phyloP scores from a whole-genome alignment of 1,140 invertebrate species.

The Cydia pomonella region DNA sequence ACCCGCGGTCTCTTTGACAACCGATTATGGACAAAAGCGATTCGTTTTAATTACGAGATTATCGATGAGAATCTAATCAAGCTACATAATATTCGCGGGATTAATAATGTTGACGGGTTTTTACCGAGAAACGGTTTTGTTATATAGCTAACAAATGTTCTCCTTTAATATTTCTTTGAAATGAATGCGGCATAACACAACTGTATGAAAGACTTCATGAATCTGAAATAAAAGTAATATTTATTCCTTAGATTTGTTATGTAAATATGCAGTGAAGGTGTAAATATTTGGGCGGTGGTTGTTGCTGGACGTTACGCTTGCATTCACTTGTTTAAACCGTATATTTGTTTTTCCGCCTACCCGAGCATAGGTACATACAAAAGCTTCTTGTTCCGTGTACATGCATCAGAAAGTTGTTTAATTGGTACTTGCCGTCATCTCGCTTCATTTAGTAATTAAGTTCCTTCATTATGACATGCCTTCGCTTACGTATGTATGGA shows the following conservation, averaged over 20 bases:
- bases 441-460: slow-evolving; percentile 15
- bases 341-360: slow-evolving; percentile 55
- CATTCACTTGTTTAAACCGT: slow-evolving; percentile 50
- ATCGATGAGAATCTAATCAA: slow-evolving; percentile 30
- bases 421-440: slow-evolving; percentile 5
- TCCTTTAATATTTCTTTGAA: slow-evolving; percentile 6
- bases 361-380: neutral
- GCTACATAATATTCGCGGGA: slow-evolving; percentile 10
- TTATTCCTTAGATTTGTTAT: slow-evolving; percentile 55
- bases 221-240: slow-evolving; percentile 47
- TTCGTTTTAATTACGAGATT: slow-evolving; percentile 30
- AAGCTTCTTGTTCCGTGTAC: slow-evolving; percentile 14
- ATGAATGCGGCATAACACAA: neutral
- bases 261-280: slow-evolving; percentile 57
- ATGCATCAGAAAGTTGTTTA: slow-evolving; percentile 12
- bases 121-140: slow-evolving; percentile 1
- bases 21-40: slow-evolving; percentile 33
- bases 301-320: slow-evolving; percentile 59
- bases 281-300: slow-evolving; percentile 57
- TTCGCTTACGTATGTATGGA: neutral
- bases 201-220: slow-evolving; percentile 28
- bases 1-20: slow-evolving; percentile 31
- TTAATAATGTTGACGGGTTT: slow-evolving; percentile 9
- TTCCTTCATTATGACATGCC: neutral
- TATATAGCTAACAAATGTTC: neutral